Evolutionary conservation across 2,797 vertebrate genomes (phyloP), one percentile per base, ranked within the genome.

Genomic region (Alauda arvensis): DNA sequence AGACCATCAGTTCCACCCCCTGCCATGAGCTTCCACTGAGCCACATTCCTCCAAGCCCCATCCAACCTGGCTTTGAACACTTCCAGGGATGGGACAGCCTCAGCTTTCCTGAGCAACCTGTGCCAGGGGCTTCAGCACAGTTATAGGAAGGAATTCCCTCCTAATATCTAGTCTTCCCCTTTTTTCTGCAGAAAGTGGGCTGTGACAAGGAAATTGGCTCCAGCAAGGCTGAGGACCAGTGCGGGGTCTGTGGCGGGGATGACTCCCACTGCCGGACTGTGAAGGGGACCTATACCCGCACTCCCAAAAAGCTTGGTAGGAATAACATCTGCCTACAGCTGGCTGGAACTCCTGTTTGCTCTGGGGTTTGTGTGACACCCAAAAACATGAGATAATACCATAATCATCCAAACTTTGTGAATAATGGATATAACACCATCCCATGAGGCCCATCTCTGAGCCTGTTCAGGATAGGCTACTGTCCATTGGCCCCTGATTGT

Each of bases 141-240:
- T 46, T 5, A 8, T 3, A 70, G 77, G 24, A 51, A 63, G 24
- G 18, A 52, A 34, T 34, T 57, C 21, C 13, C 18, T 76, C 29
- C 65, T 77, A 24, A 52, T 34, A 46, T 4, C 45, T 29, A 51
- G 2, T 34, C n/a, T 76, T 40, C 23, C 31, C 43, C 20, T 34
- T 63, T 69, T 81, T 62, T 88, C 78, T 95, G 37, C 95, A 99
- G 99, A 99, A 99, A 97, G 99, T 99, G 60, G 99, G 99, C 91
- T 99, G 99, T 59, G 98, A 99, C 96, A 98, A 98, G 95, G 99
- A 99, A 83, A 99, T 99, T 8, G 99, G 98, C 74, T 99, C 99
- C 10, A 98, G 84, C 88, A 99, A 99, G 95, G 96, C 97, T 1
- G 99, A 99, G 87, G 99, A 99, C 95, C 99, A 98, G 89, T 99